These are phyloP conservation scores for Melipona beecheii DNA, from an alignment of 2,888 invertebrate genomes.

Conservation along the genomic window DNA sequence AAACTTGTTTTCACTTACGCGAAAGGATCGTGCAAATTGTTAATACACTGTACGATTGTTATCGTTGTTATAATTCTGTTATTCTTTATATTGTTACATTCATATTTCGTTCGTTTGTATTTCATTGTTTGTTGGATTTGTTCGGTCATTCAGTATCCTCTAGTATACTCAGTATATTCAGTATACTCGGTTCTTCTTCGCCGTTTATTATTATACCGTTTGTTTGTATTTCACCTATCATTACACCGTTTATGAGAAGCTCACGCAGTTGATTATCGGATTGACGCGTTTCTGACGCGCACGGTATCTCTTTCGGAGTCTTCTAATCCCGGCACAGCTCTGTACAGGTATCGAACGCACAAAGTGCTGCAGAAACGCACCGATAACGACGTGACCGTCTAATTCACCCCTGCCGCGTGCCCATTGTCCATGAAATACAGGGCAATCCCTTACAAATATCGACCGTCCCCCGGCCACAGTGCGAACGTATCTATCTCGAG, in stretches of 20 bases:
- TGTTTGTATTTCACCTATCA: neutral
- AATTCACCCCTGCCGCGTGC: constrained; percentile 58
- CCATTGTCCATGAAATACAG: constrained; percentile 64
- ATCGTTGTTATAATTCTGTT: too few relatives aligned
- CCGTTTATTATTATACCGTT: neutral
- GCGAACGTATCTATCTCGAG: constrained; percentile 39
- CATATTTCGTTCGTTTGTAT: neutral
- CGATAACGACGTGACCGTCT: constrained; percentile 60
- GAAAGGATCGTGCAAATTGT: neutral
- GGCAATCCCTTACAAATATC: constrained; percentile 62
- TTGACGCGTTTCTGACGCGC: neutral
- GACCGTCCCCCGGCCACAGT: constrained; percentile 46
- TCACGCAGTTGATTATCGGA: neutral
- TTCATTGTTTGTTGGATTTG: too few relatives aligned
- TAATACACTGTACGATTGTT: neutral
- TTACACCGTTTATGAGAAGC: too few relatives aligned
- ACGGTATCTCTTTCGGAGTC: constrained; percentile 3
- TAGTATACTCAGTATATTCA: too few relatives aligned
- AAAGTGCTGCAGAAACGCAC: constrained; percentile 48
- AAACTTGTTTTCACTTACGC: neutral
- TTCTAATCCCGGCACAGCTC: constrained; percentile 21
- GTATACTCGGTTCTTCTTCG: too few relatives aligned
- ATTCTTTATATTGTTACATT: too few relatives aligned
- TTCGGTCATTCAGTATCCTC: too few relatives aligned
- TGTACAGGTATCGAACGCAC: constrained; percentile 37